Percentiles rank a stretch among this genome's conserved stretches.
Evolutionary conservation across 2,888 invertebrate species (phyloP).

Genomic region (Brachyopa scutellaris): DNA sequence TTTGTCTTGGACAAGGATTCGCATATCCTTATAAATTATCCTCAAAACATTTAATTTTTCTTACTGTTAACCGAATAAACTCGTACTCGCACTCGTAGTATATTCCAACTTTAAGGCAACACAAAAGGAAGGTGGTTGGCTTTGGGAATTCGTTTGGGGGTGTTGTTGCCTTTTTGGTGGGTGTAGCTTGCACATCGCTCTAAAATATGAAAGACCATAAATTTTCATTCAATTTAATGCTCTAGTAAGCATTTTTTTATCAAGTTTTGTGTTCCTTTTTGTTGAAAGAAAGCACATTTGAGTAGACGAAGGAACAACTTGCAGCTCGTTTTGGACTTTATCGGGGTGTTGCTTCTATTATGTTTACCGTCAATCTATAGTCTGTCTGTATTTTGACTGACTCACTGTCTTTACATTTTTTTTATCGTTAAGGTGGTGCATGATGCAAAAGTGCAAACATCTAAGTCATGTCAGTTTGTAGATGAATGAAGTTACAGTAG

Average conservation of each 20-base stretch:
- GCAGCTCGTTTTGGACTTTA: slow-evolving; percentile 20
- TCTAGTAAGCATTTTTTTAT: slow-evolving; percentile 81
- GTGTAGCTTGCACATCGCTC: slow-evolving; percentile 54
- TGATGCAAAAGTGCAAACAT: too few species aligned
- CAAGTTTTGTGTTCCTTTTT: too few species aligned
- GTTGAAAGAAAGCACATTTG: slow-evolving; percentile 21
- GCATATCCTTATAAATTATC: slow-evolving; percentile 64
- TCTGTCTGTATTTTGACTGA: slow-evolving; percentile 55
- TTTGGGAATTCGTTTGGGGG: too few species aligned
- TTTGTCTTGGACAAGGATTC: slow-evolving; percentile 11
- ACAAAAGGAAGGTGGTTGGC: neutral
- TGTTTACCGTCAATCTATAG: neutral
- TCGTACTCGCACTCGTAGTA: too few species aligned
- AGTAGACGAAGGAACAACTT: slow-evolving; percentile 14
- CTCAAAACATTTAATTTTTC: slow-evolving; percentile 60
- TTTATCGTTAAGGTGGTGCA: neutral
- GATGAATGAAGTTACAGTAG: slow-evolving; percentile 2
- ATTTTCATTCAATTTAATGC: slow-evolving; percentile 82
- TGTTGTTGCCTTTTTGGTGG: too few species aligned
- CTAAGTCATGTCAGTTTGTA: slow-evolving; percentile 9
- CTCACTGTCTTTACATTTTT: slow-evolving; percentile 2
- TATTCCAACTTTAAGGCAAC: too few species aligned
- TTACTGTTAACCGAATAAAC: slow-evolving; percentile 14
- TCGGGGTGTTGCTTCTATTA: neutral
- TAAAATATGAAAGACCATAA: slow-evolving; percentile 80